phyloP scores from a whole-genome alignment of 2,888 invertebrate genomes.

The Brenthis ino region DNA sequence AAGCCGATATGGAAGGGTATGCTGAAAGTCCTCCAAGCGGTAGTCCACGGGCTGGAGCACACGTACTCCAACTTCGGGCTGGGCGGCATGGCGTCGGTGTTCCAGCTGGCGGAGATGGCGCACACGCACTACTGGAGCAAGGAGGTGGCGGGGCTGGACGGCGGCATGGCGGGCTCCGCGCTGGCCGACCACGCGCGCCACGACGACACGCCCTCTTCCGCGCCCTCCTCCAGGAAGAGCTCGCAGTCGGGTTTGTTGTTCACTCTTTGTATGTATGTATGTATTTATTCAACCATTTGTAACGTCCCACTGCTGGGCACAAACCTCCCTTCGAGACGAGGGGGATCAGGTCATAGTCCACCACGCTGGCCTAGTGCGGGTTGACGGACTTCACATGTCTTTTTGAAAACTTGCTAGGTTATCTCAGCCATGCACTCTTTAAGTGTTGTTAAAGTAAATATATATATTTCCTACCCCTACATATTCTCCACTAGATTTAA shows the following conservation, averaged over 20 bases:
- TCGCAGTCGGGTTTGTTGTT: slow-evolving; percentile 81
- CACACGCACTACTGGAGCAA: slow-evolving; percentile 99
- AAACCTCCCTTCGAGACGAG: too few relatives aligned
- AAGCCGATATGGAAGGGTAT: slow-evolving; percentile 98
- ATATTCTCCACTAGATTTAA: too few relatives aligned
- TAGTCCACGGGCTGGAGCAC: slow-evolving; percentile 94
- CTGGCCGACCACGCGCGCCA: slow-evolving; percentile 58
- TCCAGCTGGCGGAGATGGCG: slow-evolving; percentile 98
- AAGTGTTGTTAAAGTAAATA: too few relatives aligned
- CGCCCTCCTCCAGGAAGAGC: slow-evolving; percentile 85
- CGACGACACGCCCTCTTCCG: slow-evolving; percentile 65
- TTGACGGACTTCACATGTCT: too few relatives aligned
- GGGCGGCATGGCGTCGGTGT: slow-evolving; percentile 98
- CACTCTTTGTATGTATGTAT: too few relatives aligned
- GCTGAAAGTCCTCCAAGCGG: slow-evolving; percentile 94
- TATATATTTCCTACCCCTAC: too few relatives aligned
- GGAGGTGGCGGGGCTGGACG: slow-evolving; percentile 85
- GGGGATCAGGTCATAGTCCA: too few relatives aligned
- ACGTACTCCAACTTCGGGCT: slow-evolving; percentile 96
- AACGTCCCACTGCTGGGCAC: too few relatives aligned
- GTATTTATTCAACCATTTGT: too few relatives aligned
- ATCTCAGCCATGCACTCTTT: too few relatives aligned
- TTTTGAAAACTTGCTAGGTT: background rate
- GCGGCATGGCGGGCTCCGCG: slow-evolving; percentile 72
- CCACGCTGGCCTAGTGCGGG: too few relatives aligned